phyloP scores from a whole-genome alignment of 1,140 invertebrate genomes.

The Prorops nasuta region DNA sequence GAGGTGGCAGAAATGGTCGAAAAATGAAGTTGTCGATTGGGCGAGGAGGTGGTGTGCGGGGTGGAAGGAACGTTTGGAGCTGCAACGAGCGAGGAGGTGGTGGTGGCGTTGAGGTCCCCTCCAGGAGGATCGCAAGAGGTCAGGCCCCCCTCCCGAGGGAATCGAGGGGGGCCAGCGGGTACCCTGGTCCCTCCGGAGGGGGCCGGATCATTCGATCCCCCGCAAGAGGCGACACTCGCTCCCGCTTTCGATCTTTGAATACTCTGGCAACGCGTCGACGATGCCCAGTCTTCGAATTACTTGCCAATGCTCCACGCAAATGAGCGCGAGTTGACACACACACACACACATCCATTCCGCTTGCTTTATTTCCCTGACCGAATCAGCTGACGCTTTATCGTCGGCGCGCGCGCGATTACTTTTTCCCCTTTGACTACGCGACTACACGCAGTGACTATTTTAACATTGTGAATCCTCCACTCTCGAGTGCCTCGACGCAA shows the following conservation, averaged over 20 bases:
- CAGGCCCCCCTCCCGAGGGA: constrained; percentile 9
- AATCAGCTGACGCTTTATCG: not conserved
- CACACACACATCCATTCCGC: too few relatives aligned
- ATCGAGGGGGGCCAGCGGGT: constrained; percentile 23
- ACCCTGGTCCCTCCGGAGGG: constrained; percentile 25
- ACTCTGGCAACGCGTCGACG: constrained; percentile 39
- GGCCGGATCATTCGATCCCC: constrained; percentile 37
- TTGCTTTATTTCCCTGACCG: too few relatives aligned
- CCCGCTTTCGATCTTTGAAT: constrained; percentile 49
- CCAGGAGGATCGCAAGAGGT: constrained; percentile 21
- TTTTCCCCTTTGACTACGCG: too few relatives aligned
- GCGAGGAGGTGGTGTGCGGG: too few relatives aligned
- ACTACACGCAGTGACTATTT: too few relatives aligned
- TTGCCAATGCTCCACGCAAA: constrained; percentile 35
- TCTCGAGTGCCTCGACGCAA: too few relatives aligned
- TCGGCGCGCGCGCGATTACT: not conserved
- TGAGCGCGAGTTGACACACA: not conserved
- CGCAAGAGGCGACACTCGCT: constrained; percentile 32
- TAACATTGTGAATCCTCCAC: too few relatives aligned
- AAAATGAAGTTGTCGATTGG: too few relatives aligned
- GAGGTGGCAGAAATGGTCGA: too few relatives aligned
- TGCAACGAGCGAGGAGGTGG: too few relatives aligned
- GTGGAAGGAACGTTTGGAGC: too few relatives aligned
- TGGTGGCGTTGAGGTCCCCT: too few relatives aligned
- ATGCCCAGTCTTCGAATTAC: constrained; percentile 53